Percentiles rank a stretch among this genome's conserved stretches.
Conservation (phyloP, 2,797 vertebrate genomes). For the Calcarius lapponicus region DNA sequence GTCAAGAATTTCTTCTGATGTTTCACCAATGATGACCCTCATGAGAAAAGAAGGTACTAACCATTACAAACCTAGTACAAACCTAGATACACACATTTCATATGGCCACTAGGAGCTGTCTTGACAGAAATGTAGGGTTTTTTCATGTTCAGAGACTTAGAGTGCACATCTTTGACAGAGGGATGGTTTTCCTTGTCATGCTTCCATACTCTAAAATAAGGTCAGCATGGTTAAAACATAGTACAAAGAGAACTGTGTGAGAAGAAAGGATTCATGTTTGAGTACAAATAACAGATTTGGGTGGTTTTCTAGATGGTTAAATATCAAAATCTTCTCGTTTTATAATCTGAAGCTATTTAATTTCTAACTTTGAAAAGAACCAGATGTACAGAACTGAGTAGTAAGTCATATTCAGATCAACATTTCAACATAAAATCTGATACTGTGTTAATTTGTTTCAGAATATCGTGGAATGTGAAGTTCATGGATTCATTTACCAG, state of each 20-base stretch:
- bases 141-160: not conserved
- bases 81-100: not conserved
- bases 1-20: not conserved
- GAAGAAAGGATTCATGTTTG: not conserved
- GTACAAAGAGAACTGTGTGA: not conserved
- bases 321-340: not conserved
- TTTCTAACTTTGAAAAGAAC: not conserved
- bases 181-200: not conserved
- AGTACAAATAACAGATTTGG: not conserved
- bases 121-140: not conserved
- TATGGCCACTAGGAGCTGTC: not conserved
- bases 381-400: not conserved
- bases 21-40: not conserved
- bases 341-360: not conserved
- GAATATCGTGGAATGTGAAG: constrained; percentile 53
- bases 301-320: not conserved
- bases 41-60: not conserved
- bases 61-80: not conserved
- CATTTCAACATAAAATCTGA: not conserved
- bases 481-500: not conserved
- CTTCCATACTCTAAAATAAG: not conserved
- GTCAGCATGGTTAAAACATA: not conserved
- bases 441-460: constrained; percentile 54
- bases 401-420: not conserved
- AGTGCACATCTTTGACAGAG: not conserved